Base-by-base conservation (phyloP, 2,888 invertebrate species). In the Sminthurinus aureus region DNA sequence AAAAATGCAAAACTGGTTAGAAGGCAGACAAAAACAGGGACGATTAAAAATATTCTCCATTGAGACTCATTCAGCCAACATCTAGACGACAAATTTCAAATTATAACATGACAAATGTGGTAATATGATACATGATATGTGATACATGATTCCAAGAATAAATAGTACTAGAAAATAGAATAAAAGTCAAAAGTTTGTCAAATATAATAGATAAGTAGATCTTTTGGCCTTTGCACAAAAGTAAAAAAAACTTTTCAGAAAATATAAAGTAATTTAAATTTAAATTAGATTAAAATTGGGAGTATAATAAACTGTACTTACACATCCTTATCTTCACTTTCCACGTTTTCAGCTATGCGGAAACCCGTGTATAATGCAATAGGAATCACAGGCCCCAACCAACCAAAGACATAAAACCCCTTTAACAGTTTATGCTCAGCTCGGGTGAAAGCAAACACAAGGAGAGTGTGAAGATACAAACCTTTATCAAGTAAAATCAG, bases 391-490 rank as follows among this genome's bases (percentile, higher is more conserved):
- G 96, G 96, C 85, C 94, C 92, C 82, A 93, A 93, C 98, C 98
- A 98, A 85, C 98, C 98, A 80, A 96, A 93, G 64, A 93, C 92
- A 90, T 95, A 94, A 91, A 98, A 93, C 91, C 94, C 95, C 89
- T 94, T 94, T 88, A 97, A 92, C 86, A 98, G 93, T 86, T 94
- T 94, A 87, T 95, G 94, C 91, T 98, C 97, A 24, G 95, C 95
- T 90, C 96, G 94, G 86, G 96, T 95, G 91, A 98, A 98, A 4
- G 98, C 96, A 87, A 95, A 93, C 20, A 98, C 97, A 0, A 98
- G 94, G 88, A 98, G 94, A 0, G 97, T 98, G 91, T 98, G 98
- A 87, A 98, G 93, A 91, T 97, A 98, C 6, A 71, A 24, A 0
- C 71, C 38, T 38, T 1, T 6, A 38, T 38, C 3, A 38, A 6